Conservation (phyloP, 2,888 invertebrate genomes). For the Phyllotreta cruciferae region DNA sequence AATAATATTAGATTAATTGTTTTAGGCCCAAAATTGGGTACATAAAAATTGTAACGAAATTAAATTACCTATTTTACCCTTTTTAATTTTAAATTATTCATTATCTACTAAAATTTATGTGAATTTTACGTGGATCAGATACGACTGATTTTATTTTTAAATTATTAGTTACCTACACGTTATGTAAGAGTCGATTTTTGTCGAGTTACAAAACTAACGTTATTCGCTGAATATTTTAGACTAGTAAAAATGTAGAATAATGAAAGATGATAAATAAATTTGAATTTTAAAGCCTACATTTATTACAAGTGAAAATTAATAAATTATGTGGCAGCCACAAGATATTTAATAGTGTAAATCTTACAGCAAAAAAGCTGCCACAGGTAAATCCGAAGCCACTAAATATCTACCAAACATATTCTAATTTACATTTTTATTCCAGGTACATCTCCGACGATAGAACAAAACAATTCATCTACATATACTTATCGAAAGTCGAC, state of each 20-base stretch:
- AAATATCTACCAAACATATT: too few relatives aligned
- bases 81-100: not conserved
- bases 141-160: slow-evolving; percentile 8
- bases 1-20: slow-evolving; percentile 11
- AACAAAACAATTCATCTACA: slow-evolving; percentile 18
- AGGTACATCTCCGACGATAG: not conserved
- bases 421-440: too few relatives aligned
- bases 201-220: not conserved
- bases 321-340: too few relatives aligned
- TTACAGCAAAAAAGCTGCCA: too few relatives aligned
- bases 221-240: slow-evolving; percentile 13
- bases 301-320: too few relatives aligned
- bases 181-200: not conserved
- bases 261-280: slow-evolving; percentile 3
- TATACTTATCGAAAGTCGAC: slow-evolving; percentile 11
- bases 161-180: not conserved
- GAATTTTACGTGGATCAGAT: not conserved
- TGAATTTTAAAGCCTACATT: not conserved
- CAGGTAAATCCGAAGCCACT: too few relatives aligned
- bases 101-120: slow-evolving; percentile 4
- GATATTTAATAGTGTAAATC: too few relatives aligned
- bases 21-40: not conserved
- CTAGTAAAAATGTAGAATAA: slow-evolving; percentile 15
- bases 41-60: too few relatives aligned
- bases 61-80: not conserved